These are phyloP conservation scores for Phenganax subtilis DNA, from an alignment of 92 coral and sea anemone genomes.

Conservation along the genomic window DNA sequence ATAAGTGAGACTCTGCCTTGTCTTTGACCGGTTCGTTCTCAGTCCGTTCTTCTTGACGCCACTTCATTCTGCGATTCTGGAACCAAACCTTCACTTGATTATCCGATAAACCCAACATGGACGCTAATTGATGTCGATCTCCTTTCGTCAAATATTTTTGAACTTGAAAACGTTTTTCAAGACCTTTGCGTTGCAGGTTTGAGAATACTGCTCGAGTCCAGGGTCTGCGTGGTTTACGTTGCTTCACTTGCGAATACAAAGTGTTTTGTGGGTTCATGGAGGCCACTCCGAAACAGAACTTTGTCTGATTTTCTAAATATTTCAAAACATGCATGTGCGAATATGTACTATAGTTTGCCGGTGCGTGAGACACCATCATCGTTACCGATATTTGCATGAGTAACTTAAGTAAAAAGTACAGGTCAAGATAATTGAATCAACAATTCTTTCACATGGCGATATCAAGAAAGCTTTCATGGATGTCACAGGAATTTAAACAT, in stretches of 20 bases:
- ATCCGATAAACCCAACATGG: slow-evolving; percentile 94
- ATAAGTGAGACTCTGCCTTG: neutral
- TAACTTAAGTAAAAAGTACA: too few relatives aligned
- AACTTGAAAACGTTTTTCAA: slow-evolving; percentile 92
- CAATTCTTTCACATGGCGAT: too few relatives aligned
- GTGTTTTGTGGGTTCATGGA: slow-evolving; percentile 24
- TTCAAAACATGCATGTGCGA: too few relatives aligned
- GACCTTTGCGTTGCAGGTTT: slow-evolving; percentile 94
- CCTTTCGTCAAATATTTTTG: slow-evolving; percentile 96
- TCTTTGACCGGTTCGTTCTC: slow-evolving; percentile 6
- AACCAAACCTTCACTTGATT: slow-evolving; percentile 99
- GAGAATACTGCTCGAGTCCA: slow-evolving; percentile 99
- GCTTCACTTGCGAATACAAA: slow-evolving; percentile 59
- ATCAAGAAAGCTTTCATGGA: too few relatives aligned
- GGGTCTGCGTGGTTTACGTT: slow-evolving; percentile 96
- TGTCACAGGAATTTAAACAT: too few relatives aligned
- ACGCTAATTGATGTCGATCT: slow-evolving; percentile 92
- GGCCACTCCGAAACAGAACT: neutral
- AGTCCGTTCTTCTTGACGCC: slow-evolving; percentile 82
- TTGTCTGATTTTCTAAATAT: too few relatives aligned
- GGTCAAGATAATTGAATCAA: too few relatives aligned
- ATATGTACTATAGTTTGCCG: too few relatives aligned
- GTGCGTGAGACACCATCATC: too few relatives aligned
- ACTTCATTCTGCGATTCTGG: slow-evolving; percentile 96
- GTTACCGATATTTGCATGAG: too few relatives aligned